Evolutionary conservation across 2,797 vertebrate genomes (phyloP).

Genomic region (Acrossocheilus fasciatus): DNA sequence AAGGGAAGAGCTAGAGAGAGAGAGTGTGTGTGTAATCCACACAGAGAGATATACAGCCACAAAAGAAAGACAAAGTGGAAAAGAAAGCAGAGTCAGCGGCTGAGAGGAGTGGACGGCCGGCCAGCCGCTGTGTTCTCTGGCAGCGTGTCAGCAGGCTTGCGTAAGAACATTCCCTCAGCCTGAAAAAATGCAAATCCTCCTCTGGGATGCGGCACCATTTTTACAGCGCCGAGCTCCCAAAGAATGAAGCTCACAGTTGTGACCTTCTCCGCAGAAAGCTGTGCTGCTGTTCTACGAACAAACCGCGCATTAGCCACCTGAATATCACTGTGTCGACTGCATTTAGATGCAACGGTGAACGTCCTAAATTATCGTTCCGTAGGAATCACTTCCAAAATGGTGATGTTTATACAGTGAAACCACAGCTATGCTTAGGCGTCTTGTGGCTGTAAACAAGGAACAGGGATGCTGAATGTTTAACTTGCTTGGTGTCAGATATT

Average conservation of each 20-base stretch:
- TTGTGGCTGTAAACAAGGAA: constrained; percentile 2
- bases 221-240: constrained; percentile 45
- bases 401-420: neutral
- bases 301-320: constrained; percentile 19
- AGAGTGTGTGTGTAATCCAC: constrained; percentile 6
- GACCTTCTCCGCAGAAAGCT: constrained; percentile 52
- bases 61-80: constrained; percentile 18
- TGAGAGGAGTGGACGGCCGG: constrained; percentile 25
- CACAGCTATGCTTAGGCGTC: neutral
- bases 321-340: constrained; percentile 1
- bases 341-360: neutral
- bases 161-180: constrained; percentile 64
- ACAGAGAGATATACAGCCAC: constrained; percentile 21
- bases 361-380: neutral
- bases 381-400: neutral
- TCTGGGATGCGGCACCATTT: constrained; percentile 56
- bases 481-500: neutral
- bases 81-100: constrained; percentile 32
- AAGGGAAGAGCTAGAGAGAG: neutral
- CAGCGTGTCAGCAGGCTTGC: constrained; percentile 50
- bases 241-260: constrained; percentile 39
- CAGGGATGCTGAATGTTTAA: neutral
- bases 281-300: constrained; percentile 18
- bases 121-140: constrained; percentile 52
- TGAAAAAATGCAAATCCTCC: constrained; percentile 63